Percentiles rank a stretch among this genome's conserved stretches.
Conservation (phyloP, 2,888 invertebrate species). For the Drosophila eohydei region DNA sequence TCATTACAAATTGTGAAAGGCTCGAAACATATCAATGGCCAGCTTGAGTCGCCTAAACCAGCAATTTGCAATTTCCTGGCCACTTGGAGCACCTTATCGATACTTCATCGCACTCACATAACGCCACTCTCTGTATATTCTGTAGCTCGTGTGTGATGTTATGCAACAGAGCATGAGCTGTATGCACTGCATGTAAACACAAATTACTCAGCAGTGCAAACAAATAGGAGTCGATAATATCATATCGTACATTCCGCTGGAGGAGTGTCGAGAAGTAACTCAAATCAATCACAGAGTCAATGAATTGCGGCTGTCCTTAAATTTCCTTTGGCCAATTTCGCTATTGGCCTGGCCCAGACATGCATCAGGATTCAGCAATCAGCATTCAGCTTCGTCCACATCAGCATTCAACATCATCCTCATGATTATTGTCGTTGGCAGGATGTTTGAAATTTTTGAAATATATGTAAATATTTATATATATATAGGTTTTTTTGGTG, state of each 20-base stretch:
- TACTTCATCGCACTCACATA: conserved; percentile 63
- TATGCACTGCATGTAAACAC: conserved; percentile 63
- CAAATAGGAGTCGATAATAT: conserved; percentile 75
- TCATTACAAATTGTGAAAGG: conserved; percentile 43
- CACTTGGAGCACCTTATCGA: conserved; percentile 55
- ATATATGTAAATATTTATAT: conserved; percentile 34
- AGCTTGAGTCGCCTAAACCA: conserved; percentile 38
- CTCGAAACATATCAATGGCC: conserved; percentile 26
- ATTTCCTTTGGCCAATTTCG: conserved; percentile 65
- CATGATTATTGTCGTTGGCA: conserved; percentile 38
- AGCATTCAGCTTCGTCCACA: conserved; percentile 30
- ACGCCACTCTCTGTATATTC: conserved; percentile 50
- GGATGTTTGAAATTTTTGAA: conserved; percentile 71
- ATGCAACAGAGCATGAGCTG: conserved; percentile 6
- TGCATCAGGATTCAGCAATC: conserved; percentile 36
- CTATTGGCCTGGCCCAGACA: conserved; percentile 40
- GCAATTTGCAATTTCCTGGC: conserved; percentile 76
- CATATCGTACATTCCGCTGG: conserved; percentile 56
- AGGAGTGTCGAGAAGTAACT: conserved; percentile 21
- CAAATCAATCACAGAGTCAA: conserved; percentile 67
- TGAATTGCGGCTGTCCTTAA: conserved; percentile 76
- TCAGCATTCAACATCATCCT: conserved; percentile 18
- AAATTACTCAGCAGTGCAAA: conserved; percentile 78
- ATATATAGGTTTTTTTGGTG: conserved; percentile 27
- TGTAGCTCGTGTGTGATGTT: conserved; percentile 43